Conservation (phyloP, 2,888 invertebrate genomes). For the Periphyllus acericola region DNA sequence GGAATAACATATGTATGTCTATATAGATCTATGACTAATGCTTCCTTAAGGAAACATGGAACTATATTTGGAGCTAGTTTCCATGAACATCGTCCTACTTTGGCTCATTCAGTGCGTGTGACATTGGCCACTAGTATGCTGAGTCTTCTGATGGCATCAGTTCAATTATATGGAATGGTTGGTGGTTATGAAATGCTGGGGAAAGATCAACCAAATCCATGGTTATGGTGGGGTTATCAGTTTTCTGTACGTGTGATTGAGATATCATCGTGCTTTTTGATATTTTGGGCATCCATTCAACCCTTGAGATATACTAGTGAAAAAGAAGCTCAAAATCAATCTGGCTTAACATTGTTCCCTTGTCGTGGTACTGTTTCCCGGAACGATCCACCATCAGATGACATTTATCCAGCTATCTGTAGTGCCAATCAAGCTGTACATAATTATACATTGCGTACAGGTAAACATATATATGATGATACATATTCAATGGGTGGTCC, state of each 20-base stretch:
- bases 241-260: slow-evolving; percentile 86
- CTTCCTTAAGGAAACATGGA: slow-evolving; percentile 66
- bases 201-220: slow-evolving; percentile 70
- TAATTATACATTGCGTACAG: slow-evolving; percentile 82
- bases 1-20: slow-evolving; percentile 87
- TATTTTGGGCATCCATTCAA: slow-evolving; percentile 85
- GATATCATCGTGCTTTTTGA: slow-evolving; percentile 84
- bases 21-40: slow-evolving; percentile 78
- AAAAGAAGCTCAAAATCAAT: slow-evolving; percentile 69
- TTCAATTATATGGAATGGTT: slow-evolving; percentile 77
- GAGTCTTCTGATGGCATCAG: slow-evolving; percentile 82
- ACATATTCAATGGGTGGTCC: slow-evolving; percentile 69
- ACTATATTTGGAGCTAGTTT: slow-evolving; percentile 69
- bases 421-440: slow-evolving; percentile 86
- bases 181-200: slow-evolving; percentile 67
- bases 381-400: slow-evolving; percentile 74
- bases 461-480: slow-evolving; percentile 81
- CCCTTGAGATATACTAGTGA: slow-evolving; percentile 75
- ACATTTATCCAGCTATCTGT: slow-evolving; percentile 86
- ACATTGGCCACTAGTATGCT: slow-evolving; percentile 87
- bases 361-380: slow-evolving; percentile 68
- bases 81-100: slow-evolving; percentile 68
- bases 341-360: slow-evolving; percentile 82
- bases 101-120: slow-evolving; percentile 88
- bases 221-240: slow-evolving; percentile 94